A percentile compares a stretch with the other conserved stretches of the same genome.
Evolutionary conservation across 53 echinoderm and acorn worm species (phyloP).

Genomic region (Echinometra lucunter): DNA sequence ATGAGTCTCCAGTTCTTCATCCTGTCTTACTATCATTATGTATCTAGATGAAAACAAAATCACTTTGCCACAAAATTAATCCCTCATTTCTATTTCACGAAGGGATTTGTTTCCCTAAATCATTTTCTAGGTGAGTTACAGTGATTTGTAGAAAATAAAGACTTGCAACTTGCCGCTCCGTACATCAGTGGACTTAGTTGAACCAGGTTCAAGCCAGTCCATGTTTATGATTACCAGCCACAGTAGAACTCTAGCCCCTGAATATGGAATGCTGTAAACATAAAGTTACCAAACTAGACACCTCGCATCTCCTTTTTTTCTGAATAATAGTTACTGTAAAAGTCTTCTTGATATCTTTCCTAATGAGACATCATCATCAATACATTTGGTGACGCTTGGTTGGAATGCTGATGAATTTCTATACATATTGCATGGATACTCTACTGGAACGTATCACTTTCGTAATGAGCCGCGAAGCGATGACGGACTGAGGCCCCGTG

Average conservation of each 20-base stretch:
- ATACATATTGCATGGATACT: conserved; percentile 58
- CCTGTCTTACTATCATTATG: too few species aligned
- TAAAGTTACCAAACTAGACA: not conserved
- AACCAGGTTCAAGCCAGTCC: too few species aligned
- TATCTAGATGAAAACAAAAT: too few species aligned
- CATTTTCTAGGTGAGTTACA: too few species aligned
- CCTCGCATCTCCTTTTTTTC: not conserved
- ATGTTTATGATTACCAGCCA: not conserved
- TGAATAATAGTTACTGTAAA: not conserved
- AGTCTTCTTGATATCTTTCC: not conserved
- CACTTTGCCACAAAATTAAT: too few species aligned
- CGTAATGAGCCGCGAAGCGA: conserved; percentile 65
- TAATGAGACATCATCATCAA: not conserved
- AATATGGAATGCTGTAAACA: not conserved
- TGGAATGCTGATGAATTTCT: conserved; percentile 60
- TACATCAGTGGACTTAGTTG: too few species aligned
- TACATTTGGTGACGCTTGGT: not conserved
- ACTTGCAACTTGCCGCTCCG: too few species aligned
- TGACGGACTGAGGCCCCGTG: conserved; percentile 63
- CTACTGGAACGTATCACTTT: conserved; percentile 44
- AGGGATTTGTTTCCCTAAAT: too few species aligned
- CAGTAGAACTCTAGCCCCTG: not conserved
- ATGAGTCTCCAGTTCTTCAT: too few species aligned
- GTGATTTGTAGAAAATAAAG: too few species aligned
- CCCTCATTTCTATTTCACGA: too few species aligned